Evolutionary conservation across 1,140 invertebrate species (phyloP).

Genomic region (Oncopodura yosiiana): DNA sequence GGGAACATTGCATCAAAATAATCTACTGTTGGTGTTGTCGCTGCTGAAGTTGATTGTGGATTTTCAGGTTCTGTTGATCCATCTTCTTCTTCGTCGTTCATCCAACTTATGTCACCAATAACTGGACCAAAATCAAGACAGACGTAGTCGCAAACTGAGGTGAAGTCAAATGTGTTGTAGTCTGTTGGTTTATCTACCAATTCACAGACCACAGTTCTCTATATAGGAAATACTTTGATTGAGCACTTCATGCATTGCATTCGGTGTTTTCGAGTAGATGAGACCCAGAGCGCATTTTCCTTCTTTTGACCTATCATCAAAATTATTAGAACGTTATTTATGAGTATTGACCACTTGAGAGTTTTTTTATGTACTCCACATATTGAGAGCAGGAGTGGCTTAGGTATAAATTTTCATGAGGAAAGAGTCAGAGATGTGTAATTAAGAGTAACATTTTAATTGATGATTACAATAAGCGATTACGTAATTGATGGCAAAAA

Average conservation of each 20-base stretch:
- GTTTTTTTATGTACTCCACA: too few relatives aligned
- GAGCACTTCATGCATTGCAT: constrained; percentile 21
- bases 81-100: too few relatives aligned
- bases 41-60: too few relatives aligned
- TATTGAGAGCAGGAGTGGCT: too few relatives aligned
- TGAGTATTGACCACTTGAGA: neutral
- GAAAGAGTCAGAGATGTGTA: too few relatives aligned
- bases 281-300: constrained; percentile 3
- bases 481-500: too few relatives aligned
- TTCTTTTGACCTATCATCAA: constrained; percentile 1
- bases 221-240: constrained; percentile 23
- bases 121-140: constrained; percentile 24
- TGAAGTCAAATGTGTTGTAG: constrained; percentile 12
- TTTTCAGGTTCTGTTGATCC: too few relatives aligned
- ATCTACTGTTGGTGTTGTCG: too few relatives aligned
- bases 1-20: neutral
- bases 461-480: too few relatives aligned
- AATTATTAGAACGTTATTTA: neutral
- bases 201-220: constrained; percentile 17
- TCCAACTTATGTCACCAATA: too few relatives aligned
- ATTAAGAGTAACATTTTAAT: too few relatives aligned
- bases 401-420: neutral
- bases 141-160: constrained; percentile 4
- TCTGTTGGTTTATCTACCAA: neutral
- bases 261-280: constrained; percentile 21